Evolutionary conservation across 2,113 vertebrate genomes (phyloP).

Genomic region (Gasterosteus nipponicus): DNA sequence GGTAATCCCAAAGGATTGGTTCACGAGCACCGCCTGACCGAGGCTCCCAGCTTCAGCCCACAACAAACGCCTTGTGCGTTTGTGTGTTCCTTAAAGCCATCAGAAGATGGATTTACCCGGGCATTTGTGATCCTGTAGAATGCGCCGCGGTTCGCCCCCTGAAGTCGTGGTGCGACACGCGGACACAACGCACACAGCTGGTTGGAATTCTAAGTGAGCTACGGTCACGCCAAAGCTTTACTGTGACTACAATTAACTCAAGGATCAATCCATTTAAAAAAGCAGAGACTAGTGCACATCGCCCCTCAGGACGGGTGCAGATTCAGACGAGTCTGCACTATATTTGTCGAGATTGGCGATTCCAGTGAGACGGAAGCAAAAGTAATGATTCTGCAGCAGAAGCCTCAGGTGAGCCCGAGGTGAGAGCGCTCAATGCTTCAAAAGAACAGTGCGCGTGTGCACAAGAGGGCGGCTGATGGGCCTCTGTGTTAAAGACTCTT

Average conservation of each 20-base stretch:
- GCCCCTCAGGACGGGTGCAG: slow-evolving; percentile 48
- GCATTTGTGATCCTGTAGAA: slow-evolving; percentile 61
- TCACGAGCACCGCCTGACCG: slow-evolving; percentile 51
- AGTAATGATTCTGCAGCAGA: slow-evolving; percentile 45
- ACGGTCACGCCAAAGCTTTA: slow-evolving; percentile 38
- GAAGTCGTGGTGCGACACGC: slow-evolving; percentile 43
- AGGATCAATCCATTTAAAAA: slow-evolving; percentile 55
- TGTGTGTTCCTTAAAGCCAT: slow-evolving; percentile 42
- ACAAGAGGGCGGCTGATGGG: neutral
- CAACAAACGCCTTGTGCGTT: slow-evolving; percentile 40
- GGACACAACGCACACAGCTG: slow-evolving; percentile 31
- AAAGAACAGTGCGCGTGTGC: slow-evolving; percentile 11
- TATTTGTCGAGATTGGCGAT: slow-evolving; percentile 41
- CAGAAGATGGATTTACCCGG: slow-evolving; percentile 56
- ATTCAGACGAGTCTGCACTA: slow-evolving; percentile 47
- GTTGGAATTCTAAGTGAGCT: slow-evolving; percentile 56
- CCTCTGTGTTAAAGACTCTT: slow-evolving; percentile 28
- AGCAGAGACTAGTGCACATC: slow-evolving; percentile 38
- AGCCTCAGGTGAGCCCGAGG: slow-evolving; percentile 38
- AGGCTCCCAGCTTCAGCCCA: slow-evolving; percentile 28
- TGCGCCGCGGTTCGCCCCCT: slow-evolving; percentile 21
- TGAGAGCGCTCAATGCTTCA: slow-evolving; percentile 23
- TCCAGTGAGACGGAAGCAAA: slow-evolving; percentile 33
- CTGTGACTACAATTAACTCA: slow-evolving; percentile 56
- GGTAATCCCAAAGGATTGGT: slow-evolving; percentile 49